A percentile compares a stretch with the other conserved stretches of the same genome.
Evolutionary conservation across 2,113 vertebrate genomes (phyloP).

Genomic region (Morone saxatilis): DNA sequence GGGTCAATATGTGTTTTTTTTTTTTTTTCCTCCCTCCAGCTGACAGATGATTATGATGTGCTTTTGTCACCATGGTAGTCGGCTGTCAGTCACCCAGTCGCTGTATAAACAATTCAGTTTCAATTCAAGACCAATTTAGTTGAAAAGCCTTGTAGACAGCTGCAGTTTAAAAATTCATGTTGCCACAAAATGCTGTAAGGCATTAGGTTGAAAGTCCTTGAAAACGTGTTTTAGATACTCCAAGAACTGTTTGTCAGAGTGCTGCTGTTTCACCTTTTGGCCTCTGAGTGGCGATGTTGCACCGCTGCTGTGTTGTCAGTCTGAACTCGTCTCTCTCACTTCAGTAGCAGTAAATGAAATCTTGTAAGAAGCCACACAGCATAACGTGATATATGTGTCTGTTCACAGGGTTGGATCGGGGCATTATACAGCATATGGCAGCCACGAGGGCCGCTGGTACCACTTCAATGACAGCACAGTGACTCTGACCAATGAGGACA

Average conservation of each 20-base stretch:
- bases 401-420: constrained; percentile 92
- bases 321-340: not conserved
- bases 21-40: not conserved
- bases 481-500: constrained; percentile 92
- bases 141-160: constrained; percentile 32
- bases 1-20: not conserved
- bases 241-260: not conserved
- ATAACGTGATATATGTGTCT: constrained; percentile 40
- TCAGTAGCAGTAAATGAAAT: not conserved
- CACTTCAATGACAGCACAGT: constrained; percentile 99
- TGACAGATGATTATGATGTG: not conserved
- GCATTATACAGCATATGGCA: constrained; percentile 96
- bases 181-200: constrained; percentile 28
- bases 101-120: constrained; percentile 7
- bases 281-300: constrained; percentile 72
- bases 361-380: constrained; percentile 11
- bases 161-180: constrained; percentile 42
- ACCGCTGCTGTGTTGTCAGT: not conserved
- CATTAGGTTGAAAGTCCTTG: constrained; percentile 23
- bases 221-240: constrained; percentile 16
- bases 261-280: constrained; percentile 30
- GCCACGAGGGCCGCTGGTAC: constrained; percentile 94
- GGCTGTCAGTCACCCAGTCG: not conserved
- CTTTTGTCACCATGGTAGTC: not conserved
- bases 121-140: constrained; percentile 22